Evolutionary conservation across 2,888 invertebrate species (phyloP), one percentile per base, ranked within the genome.

Genomic region (Nemotelus nigrinus): DNA sequence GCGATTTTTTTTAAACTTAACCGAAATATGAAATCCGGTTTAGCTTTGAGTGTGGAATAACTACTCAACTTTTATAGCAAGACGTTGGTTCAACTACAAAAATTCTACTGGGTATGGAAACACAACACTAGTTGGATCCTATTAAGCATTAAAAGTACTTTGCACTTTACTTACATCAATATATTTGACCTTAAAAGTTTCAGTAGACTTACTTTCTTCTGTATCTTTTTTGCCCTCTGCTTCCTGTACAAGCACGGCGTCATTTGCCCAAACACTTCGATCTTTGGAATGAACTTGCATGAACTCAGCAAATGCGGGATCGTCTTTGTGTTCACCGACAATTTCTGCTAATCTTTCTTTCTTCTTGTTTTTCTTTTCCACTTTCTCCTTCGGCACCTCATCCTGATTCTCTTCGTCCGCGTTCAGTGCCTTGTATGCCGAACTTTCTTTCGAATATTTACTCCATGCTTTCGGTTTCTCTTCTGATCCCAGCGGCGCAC

Each of bases 391-490:
- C 79, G 81, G 81, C 47, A 82, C 82, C 81, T 83, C 80, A 79
- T 82, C 80, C 79, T 85, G 82, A n/a, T 78, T 50, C 77, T 84
- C 80, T 81, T 83, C 83, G 82, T 88, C 84, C 81, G 88, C 86
- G 82, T 89, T 88, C 44, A 88, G 83, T 80, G 89, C 90, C 82
- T 90, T 90, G 82, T 89, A 91, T 3, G 91, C 90, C 78, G 91
- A 90, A 85, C 93, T 95, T 79, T 96, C 96, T 55, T 90, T 86
- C 0, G 96, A 91, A 88, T 97, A 93, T 88, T 96, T 97, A 86
- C 97, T 98, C 97, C 97, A 97, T 0, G 97, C 91, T 86, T 94
- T 91, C 1, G 96, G 95, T 86, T 97, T 97, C 60, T 90, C 84
- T 84, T 91, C 91, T 47, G 88, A 90, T 82, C 94, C 94, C 82